Percentiles rank a stretch among this genome's conserved stretches.
phyloP scores from a whole-genome alignment of 2,797 vertebrate species.

The Chrysocyon brachyurus region DNA sequence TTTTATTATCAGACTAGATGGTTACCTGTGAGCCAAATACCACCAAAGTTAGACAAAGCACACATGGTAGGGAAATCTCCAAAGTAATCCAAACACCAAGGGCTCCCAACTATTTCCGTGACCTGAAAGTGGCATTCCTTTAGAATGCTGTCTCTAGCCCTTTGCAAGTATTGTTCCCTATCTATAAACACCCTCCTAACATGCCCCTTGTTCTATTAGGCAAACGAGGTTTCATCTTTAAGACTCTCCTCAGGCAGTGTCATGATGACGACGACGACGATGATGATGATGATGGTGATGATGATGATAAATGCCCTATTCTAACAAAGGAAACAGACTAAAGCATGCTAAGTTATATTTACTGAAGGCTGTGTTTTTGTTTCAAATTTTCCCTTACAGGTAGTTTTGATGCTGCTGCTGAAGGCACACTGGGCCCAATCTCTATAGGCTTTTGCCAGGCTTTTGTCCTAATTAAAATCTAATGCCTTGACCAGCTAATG shows the following conservation, averaged over 20 bases:
- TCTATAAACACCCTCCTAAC: background rate
- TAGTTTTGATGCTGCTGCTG: background rate
- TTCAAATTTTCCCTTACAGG: background rate
- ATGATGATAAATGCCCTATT: background rate
- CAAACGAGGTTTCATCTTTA: conserved; percentile 9
- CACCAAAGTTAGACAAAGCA: background rate
- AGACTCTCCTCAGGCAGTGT: background rate
- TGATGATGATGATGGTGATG: no score
- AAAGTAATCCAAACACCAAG: background rate
- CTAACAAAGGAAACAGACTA: background rate
- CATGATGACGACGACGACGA: no score
- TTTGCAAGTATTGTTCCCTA: background rate
- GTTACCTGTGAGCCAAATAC: background rate
- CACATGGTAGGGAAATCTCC: background rate
- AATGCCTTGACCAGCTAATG: background rate
- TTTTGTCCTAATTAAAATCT: conserved; percentile 56
- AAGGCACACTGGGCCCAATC: background rate
- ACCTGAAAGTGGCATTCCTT: background rate
- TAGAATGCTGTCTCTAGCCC: background rate
- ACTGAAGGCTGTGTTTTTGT: background rate
- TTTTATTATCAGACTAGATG: background rate
- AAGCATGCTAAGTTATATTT: conserved; percentile 26
- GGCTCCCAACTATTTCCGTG: background rate
- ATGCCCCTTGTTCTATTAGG: background rate
- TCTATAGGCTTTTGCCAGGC: background rate